Evolutionary conservation across 2,113 vertebrate genomes (phyloP), one percentile per base, ranked within the genome.

Genomic region (Calypte anna): DNA sequence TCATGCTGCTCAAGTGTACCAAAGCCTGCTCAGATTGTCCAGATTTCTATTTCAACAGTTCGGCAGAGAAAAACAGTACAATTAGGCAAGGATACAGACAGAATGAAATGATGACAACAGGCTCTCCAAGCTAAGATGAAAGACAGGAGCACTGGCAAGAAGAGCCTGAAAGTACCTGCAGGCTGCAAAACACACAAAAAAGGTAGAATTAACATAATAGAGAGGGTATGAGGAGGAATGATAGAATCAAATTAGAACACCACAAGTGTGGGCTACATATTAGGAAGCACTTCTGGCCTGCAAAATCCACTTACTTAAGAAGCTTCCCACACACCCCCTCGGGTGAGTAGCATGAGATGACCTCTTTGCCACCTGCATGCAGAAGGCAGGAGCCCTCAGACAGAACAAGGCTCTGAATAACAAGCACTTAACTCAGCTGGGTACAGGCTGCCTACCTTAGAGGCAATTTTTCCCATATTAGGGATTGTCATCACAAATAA

Each of bases 281-380:
- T 85, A 72, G 93, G 94, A 94, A 91, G 82, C 74, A 72, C 85
- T 93, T 57, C 76, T 90, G 72, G 87, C 62, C 69, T 88, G 61
- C 46, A 90, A 93, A 96, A 95, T 92, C 94, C 86, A 83, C 90
- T 94, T 91, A 91, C 82, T 87, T 88, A 92, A 95, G 94, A 25
- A 86, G 91, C 85, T 84, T 91, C 88, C 89, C 80, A 48, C 78
- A 8, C 31, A 12, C 9, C 43, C 62, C 55, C 77, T 4, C 0
- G 24, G 44, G 44, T 12, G 70, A 70, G 38, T 7, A 82, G 83
- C 93, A 89, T 0, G 30, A 48, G 64, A 40, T 94, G 53, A 94
- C 79, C 78, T 90, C 91, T 72, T 78, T 10, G 69, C 61, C 57
- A 78, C 79, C 82, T 7, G 57, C 80, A 74, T 2, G 21, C 66